phyloP scores from a whole-genome alignment of 2,113 vertebrate species.

The Leptodactylus fuscus region DNA sequence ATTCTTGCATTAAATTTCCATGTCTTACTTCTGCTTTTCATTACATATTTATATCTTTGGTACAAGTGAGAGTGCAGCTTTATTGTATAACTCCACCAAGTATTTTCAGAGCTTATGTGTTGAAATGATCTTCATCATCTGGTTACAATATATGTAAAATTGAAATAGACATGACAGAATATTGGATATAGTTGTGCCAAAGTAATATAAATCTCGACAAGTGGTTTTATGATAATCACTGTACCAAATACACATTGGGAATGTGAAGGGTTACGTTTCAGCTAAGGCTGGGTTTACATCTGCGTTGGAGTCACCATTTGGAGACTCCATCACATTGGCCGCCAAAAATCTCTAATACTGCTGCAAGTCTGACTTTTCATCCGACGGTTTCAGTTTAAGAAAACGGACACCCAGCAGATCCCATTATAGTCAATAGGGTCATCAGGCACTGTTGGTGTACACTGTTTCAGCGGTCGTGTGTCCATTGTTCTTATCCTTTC shows the following conservation, averaged over 20 bases:
- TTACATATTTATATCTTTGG: conserved; percentile 15
- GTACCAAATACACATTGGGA: conserved; percentile 19
- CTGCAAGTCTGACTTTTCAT: no score
- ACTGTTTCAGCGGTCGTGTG: no score
- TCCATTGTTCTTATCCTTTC: no score
- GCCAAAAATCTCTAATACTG: no score
- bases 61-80: conserved; percentile 27
- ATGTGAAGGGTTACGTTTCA: background rate
- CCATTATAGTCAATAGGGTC: no score
- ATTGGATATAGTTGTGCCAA: conserved; percentile 45
- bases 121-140: conserved; percentile 42
- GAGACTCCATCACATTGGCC: no score
- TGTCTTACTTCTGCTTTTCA: conserved; percentile 28
- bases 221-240: conserved; percentile 31
- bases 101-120: conserved; percentile 3
- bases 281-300: no score
- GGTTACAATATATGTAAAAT: conserved; percentile 46
- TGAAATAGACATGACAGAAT: conserved; percentile 47
- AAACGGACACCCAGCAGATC: no score
- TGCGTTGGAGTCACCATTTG: no score
- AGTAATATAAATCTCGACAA: conserved; percentile 41
- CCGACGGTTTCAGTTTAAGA: no score
- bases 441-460: no score
- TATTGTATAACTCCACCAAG: conserved; percentile 14
- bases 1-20: background rate